Conservation (phyloP, 2,888 invertebrate genomes). For the Cyclophora punctaria region DNA sequence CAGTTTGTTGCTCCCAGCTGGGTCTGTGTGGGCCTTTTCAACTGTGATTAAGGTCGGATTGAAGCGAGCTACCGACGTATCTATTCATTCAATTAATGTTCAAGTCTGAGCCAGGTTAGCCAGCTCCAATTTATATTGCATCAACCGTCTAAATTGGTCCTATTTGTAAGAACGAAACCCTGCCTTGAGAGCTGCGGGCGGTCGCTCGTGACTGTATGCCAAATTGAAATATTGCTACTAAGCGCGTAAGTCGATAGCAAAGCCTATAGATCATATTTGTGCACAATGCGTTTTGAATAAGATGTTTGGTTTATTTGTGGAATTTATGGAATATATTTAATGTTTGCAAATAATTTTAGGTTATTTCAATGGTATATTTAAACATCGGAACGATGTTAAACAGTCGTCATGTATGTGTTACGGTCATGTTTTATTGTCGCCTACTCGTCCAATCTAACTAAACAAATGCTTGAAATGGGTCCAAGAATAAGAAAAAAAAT, state of each 20-base stretch:
- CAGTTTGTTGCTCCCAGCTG: slow-evolving; percentile 42
- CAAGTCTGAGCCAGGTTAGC: slow-evolving; percentile 49
- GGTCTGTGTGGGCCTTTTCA: slow-evolving; percentile 60
- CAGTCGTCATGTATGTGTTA: too few species aligned
- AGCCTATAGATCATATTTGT: too few species aligned
- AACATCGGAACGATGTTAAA: too few species aligned
- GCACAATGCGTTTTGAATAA: too few species aligned
- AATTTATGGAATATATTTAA: too few species aligned
- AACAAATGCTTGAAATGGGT: too few species aligned
- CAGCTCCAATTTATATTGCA: slow-evolving; percentile 58
- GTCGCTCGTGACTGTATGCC: slow-evolving; percentile 34
- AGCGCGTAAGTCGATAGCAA: slow-evolving; percentile 9
- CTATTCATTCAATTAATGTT: slow-evolving; percentile 72
- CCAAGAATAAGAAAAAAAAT: too few species aligned
- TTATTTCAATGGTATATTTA: too few species aligned
- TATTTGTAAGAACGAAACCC: slow-evolving; percentile 46
- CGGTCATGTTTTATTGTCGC: too few species aligned
- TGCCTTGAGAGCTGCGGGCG: slow-evolving; percentile 27
- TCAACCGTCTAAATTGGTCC: slow-evolving; percentile 52
- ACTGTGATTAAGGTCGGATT: slow-evolving; percentile 66
- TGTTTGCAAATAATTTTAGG: too few species aligned
- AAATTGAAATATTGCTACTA: slow-evolving; percentile 42
- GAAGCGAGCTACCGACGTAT: slow-evolving; percentile 65
- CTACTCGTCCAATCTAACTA: too few species aligned
- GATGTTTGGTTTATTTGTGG: too few species aligned